Evolutionary conservation across 1,140 invertebrate genomes (phyloP).

Genomic region (Papilio polytes): DNA sequence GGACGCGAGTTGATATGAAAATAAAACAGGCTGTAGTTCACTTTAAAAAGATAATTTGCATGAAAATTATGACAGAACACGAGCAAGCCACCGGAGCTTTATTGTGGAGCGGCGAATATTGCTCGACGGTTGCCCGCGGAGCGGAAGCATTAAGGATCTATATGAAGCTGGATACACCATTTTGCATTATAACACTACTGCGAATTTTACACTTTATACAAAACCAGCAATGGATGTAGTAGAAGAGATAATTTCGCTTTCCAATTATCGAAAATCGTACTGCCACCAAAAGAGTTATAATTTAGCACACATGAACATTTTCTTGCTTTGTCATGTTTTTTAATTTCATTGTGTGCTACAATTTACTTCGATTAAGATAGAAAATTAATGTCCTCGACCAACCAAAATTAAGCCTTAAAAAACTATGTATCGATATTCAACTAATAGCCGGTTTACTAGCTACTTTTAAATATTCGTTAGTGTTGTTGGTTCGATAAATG

Average conservation of each 20-base stretch:
- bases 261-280: neutral
- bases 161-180: slow-evolving; percentile 36
- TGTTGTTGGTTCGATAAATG: too few species aligned
- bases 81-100: slow-evolving; percentile 48
- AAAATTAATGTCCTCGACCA: neutral
- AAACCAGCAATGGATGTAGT: neutral
- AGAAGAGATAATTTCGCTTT: neutral
- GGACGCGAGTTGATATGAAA: slow-evolving; percentile 34
- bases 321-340: neutral
- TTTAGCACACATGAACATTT: neutral
- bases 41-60: slow-evolving; percentile 50
- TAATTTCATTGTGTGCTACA: neutral
- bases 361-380: neutral
- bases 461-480: too few species aligned
- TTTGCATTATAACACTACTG: slow-evolving; percentile 33
- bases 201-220: slow-evolving; percentile 12
- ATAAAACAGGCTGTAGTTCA: slow-evolving; percentile 37
- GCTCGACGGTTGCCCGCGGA: slow-evolving; percentile 33
- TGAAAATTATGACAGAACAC: slow-evolving; percentile 46
- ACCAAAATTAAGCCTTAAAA: neutral
- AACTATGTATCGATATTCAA: neutral
- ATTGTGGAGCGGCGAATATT: slow-evolving; percentile 46
- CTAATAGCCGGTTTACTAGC: too few species aligned
- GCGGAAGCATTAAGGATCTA: slow-evolving; percentile 47
- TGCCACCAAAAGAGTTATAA: neutral